These are phyloP conservation scores for Drosophila nr. perissopoda DNA, from an alignment of 2,888 invertebrate genomes.

Conservation along the genomic window DNA sequence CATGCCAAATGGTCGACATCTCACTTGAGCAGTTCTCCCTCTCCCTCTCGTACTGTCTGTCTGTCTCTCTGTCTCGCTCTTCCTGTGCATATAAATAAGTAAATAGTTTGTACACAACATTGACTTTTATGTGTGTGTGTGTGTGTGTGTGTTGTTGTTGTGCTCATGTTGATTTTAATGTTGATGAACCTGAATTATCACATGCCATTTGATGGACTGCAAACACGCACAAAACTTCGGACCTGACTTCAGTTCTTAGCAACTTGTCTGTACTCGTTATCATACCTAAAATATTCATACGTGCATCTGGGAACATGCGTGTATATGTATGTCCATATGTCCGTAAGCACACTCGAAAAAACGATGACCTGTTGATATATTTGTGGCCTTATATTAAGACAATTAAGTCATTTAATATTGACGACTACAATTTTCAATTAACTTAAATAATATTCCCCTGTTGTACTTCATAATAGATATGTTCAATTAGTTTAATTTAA, in stretches of 20 bases:
- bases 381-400: background rate
- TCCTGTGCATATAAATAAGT: conserved; percentile 65
- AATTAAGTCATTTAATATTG: background rate
- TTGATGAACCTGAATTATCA: conserved; percentile 80
- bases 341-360: background rate
- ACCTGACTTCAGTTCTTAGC: conserved; percentile 21
- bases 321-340: background rate
- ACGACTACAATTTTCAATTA: background rate
- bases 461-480: background rate
- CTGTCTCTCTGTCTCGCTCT: conserved; percentile 14
- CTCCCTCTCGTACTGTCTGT: conserved; percentile 7
- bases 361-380: background rate
- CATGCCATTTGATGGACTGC: conserved; percentile 76
- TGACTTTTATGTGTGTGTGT: conserved; percentile 59
- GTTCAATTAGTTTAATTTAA: background rate
- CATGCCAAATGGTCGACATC: conserved; percentile 62
- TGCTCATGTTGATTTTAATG: conserved; percentile 71
- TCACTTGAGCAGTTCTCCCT: conserved; percentile 22
- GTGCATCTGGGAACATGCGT: background rate
- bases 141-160: conserved; percentile 35
- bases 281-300: conserved; percentile 18
- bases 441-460: background rate
- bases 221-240: conserved; percentile 67
- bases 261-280: conserved; percentile 22
- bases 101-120: conserved; percentile 68